Evolutionary conservation across 2,888 invertebrate genomes (phyloP).

Genomic region (Caenorhabditis imperialis): DNA sequence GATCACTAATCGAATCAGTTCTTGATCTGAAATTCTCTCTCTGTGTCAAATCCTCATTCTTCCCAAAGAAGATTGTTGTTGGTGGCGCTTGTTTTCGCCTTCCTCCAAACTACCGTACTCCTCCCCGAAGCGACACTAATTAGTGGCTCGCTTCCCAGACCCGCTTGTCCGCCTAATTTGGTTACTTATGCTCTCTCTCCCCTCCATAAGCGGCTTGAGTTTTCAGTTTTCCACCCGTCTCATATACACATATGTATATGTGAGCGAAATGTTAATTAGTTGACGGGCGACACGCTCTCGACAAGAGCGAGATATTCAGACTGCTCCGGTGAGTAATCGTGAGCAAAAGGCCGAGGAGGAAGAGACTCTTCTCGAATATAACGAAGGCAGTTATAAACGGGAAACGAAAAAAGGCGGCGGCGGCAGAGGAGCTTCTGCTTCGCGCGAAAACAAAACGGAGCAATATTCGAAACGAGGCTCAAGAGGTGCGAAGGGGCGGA

Average conservation of each 20-base stretch:
- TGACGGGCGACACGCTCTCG: conserved; percentile 11
- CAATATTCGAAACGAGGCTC: conserved; percentile 34
- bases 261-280: conserved; percentile 56
- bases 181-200: conserved; percentile 44
- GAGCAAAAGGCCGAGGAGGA: conserved; percentile 9
- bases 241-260: conserved; percentile 7
- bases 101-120: conserved; percentile 7
- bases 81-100: background rate
- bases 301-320: background rate
- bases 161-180: conserved; percentile 24
- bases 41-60: too few relatives aligned
- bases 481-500: conserved; percentile 16
- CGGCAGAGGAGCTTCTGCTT: too few relatives aligned
- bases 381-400: conserved; percentile 50
- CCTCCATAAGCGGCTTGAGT: conserved; percentile 42
- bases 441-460: conserved; percentile 31
- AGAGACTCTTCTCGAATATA: conserved; percentile 20
- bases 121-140: conserved; percentile 19
- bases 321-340: conserved; percentile 5
- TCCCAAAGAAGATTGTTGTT: background rate
- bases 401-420: conserved; percentile 18
- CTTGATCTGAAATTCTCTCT: too few relatives aligned
- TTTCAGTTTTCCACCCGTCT: conserved; percentile 24
- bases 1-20: too few relatives aligned
- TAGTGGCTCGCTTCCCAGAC: conserved; percentile 12